Conservation (phyloP, 2,888 invertebrate species). For the Ichneumon xanthorius region DNA sequence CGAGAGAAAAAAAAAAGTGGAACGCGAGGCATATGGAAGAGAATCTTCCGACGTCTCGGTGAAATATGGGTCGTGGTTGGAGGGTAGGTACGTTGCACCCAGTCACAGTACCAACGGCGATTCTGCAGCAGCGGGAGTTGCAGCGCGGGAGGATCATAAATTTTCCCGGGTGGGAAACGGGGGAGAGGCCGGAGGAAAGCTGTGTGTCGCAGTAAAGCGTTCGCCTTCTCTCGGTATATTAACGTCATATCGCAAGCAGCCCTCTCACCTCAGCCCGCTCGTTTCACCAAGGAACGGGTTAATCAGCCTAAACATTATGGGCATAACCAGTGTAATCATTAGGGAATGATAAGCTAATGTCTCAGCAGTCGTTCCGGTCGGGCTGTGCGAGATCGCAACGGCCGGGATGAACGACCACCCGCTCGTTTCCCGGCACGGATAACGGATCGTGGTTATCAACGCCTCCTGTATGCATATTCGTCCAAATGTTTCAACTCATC, state of each 20-base stretch:
- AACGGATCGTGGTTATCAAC: conserved; percentile 54
- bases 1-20: conserved; percentile 12
- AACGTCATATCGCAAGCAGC: conserved; percentile 57
- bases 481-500: neutral
- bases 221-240: conserved; percentile 54
- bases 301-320: conserved; percentile 65
- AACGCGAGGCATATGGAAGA: conserved; percentile 35
- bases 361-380: conserved; percentile 54
- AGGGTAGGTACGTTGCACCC: conserved; percentile 42
- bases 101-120: conserved; percentile 46
- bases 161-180: conserved; percentile 16
- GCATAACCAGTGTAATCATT: conserved; percentile 61
- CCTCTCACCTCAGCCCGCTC: conserved; percentile 19
- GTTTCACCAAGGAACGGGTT: conserved; percentile 50
- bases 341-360: conserved; percentile 68
- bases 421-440: conserved; percentile 44
- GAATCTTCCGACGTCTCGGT: conserved; percentile 48
- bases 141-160: conserved; percentile 59
- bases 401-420: conserved; percentile 34
- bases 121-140: conserved; percentile 43
- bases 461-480: conserved; percentile 13
- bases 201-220: conserved; percentile 54
- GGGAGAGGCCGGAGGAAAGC: conserved; percentile 25
- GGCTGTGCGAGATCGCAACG: conserved; percentile 9
- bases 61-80: conserved; percentile 53